These are phyloP conservation scores for Leptopilina syphax DNA, from an alignment of 2,888 invertebrate species.

Conservation along the genomic window DNA sequence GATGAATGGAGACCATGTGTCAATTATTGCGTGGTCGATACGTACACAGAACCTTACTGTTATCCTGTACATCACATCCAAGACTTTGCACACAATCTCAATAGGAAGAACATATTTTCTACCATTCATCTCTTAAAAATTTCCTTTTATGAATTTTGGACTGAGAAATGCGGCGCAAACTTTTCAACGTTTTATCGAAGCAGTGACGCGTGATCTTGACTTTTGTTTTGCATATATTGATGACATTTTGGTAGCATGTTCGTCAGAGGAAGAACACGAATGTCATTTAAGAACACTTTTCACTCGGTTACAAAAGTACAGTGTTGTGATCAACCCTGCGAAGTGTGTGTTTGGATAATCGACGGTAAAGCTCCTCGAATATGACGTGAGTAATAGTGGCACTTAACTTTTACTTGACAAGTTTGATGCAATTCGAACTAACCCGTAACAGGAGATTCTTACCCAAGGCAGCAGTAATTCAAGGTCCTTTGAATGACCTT, in stretches of 20 bases:
- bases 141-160: slow-evolving; percentile 62
- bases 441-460: slow-evolving; percentile 61
- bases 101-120: too few relatives aligned
- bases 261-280: slow-evolving; percentile 48
- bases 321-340: slow-evolving; percentile 53
- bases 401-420: slow-evolving; percentile 66
- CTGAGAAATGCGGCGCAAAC: slow-evolving; percentile 65
- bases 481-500: not conserved
- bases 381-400: slow-evolving; percentile 58
- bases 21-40: slow-evolving; percentile 52
- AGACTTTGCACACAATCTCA: too few relatives aligned
- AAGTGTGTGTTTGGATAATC: slow-evolving; percentile 66
- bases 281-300: slow-evolving; percentile 48
- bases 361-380: slow-evolving; percentile 64
- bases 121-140: slow-evolving; percentile 44
- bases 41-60: too few relatives aligned
- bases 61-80: too few relatives aligned
- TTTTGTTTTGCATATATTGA: slow-evolving; percentile 54
- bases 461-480: slow-evolving; percentile 60
- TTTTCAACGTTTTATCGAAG: slow-evolving; percentile 56
- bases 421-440: slow-evolving; percentile 63
- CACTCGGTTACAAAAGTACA: slow-evolving; percentile 46
- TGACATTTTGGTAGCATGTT: slow-evolving; percentile 54
- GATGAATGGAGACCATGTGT: slow-evolving; percentile 11
- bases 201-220: slow-evolving; percentile 51